phyloP scores from a whole-genome alignment of 2,113 vertebrate genomes.

The Agelaius tricolor region DNA sequence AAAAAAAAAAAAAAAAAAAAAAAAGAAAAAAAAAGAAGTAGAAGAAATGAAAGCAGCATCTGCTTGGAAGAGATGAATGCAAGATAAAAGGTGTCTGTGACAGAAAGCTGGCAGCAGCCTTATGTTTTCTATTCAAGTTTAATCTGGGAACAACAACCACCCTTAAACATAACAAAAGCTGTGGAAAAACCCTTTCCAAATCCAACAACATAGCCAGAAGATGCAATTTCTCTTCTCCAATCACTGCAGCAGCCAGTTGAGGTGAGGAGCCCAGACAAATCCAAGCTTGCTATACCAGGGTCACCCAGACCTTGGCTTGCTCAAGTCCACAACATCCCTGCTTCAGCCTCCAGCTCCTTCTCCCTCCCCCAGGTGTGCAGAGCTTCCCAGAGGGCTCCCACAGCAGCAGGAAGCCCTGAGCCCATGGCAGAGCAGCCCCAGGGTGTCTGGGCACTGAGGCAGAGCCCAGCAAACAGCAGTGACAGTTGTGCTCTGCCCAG shows the following conservation, averaged over 20 bases:
- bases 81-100: slow-evolving; percentile 62
- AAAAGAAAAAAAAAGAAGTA: neutral
- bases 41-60: slow-evolving; percentile 52
- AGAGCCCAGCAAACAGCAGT: neutral
- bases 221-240: neutral
- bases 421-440: neutral
- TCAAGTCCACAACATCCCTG: neutral
- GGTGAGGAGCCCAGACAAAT: neutral
- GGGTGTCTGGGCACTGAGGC: neutral
- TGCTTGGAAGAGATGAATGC: slow-evolving; percentile 44
- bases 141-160: slow-evolving; percentile 35
- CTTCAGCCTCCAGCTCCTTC: neutral
- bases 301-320: neutral
- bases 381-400: neutral
- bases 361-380: neutral
- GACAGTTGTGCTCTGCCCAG: neutral
- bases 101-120: slow-evolving; percentile 53
- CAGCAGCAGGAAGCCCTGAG: neutral
- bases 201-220: slow-evolving; percentile 10
- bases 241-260: neutral
- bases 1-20: neutral
- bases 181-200: slow-evolving; percentile 58
- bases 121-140: slow-evolving; percentile 31
- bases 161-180: slow-evolving; percentile 47
- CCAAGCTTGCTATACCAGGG: neutral